phyloP scores from a whole-genome alignment of 2,797 vertebrate species.

The Eulemur coronatus region DNA sequence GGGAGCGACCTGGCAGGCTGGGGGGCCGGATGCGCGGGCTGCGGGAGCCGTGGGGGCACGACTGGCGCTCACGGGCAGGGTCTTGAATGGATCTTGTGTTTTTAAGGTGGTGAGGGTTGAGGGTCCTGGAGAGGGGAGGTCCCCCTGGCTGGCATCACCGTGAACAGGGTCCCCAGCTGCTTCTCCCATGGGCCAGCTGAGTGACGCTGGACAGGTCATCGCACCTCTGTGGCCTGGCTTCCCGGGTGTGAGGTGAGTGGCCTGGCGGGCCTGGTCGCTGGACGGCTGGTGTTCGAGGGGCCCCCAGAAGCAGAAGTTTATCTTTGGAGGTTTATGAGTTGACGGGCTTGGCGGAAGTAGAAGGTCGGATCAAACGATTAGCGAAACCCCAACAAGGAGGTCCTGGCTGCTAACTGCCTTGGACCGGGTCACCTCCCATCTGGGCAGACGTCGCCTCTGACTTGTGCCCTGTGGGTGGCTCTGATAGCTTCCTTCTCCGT shows the following conservation, averaged over 20 bases:
- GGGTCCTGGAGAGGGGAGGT: not conserved
- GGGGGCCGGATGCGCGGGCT: rapidly evolving
- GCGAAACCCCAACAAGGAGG: not conserved
- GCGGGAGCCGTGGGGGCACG: rapidly evolving
- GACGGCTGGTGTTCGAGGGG: rapidly evolving
- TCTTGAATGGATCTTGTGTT: rapidly evolving
- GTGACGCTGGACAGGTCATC: rapidly evolving
- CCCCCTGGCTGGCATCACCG: not conserved
- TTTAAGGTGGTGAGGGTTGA: not conserved
- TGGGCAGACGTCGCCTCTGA: not conserved
- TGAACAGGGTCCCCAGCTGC: not conserved
- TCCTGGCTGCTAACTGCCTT: rapidly evolving
- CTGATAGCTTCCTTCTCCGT: not conserved
- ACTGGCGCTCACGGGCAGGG: rapidly evolving
- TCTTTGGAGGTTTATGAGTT: not conserved
- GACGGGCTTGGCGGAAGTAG: not conserved
- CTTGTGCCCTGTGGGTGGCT: rapidly evolving
- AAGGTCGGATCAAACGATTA: rapidly evolving
- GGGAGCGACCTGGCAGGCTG: rapidly evolving
- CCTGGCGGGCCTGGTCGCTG: not conserved
- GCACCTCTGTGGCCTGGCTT: not conserved
- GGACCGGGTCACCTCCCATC: rapidly evolving
- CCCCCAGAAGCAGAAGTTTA: not conserved
- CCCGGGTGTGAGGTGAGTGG: rapidly evolving
- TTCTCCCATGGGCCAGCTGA: not conserved